Conservation (phyloP, 2,113 vertebrate species). For the Thinocorus orbignyianus region DNA sequence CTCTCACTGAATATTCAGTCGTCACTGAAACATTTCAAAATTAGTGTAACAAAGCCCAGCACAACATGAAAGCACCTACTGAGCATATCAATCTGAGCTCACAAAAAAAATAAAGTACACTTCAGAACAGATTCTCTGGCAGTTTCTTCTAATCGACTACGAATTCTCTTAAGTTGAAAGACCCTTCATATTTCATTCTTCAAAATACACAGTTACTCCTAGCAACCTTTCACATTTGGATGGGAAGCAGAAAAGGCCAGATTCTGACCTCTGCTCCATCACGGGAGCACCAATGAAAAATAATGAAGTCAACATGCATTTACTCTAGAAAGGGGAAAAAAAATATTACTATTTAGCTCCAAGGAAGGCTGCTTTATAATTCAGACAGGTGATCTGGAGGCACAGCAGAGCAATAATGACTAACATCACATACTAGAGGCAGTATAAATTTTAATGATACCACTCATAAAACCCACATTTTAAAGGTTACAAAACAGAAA, state of each 20-base stretch:
- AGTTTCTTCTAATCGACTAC: background rate
- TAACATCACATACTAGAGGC: slow-evolving; percentile 50
- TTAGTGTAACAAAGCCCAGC: background rate
- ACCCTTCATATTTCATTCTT: slow-evolving; percentile 11
- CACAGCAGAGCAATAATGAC: slow-evolving; percentile 63
- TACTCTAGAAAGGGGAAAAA: background rate
- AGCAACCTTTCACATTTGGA: slow-evolving; percentile 24
- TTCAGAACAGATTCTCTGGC: background rate
- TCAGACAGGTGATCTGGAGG: slow-evolving; percentile 56
- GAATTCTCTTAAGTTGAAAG: background rate
- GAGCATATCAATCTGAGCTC: background rate
- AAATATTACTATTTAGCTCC: background rate
- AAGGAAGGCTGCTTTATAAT: slow-evolving; percentile 50
- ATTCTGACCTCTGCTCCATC: background rate
- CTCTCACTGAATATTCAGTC: background rate
- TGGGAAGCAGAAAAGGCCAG: slow-evolving; percentile 32
- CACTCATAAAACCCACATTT: slow-evolving; percentile 66
- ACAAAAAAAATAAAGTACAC: background rate
- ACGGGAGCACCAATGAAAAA: background rate
- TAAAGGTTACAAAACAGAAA: slow-evolving; percentile 73
- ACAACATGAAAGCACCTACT: background rate
- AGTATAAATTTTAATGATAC: slow-evolving; percentile 70
- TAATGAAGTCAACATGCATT: background rate
- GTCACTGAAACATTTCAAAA: background rate
- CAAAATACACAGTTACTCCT: slow-evolving; percentile 18